Percentiles rank a stretch among this genome's conserved stretches.
These are phyloP conservation scores for Etheostoma perlongum DNA, from an alignment of 2,797 vertebrate species.

Conservation along the genomic window DNA sequence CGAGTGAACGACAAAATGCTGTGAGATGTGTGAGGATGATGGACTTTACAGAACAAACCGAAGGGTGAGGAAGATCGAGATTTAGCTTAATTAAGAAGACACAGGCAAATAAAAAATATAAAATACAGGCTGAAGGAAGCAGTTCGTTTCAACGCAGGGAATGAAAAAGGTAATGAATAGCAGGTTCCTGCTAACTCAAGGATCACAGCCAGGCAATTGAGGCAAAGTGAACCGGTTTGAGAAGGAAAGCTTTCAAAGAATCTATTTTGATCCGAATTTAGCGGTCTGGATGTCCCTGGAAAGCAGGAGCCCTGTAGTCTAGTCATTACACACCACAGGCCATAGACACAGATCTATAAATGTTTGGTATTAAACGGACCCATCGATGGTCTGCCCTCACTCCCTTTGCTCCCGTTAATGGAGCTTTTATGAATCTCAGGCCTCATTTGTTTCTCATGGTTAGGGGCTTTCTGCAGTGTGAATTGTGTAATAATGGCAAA, in stretches of 20 bases:
- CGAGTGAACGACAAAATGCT: conserved; percentile 20
- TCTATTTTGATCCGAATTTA: conserved; percentile 70
- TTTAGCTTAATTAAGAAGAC: conserved; percentile 46
- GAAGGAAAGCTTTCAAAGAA: conserved; percentile 39
- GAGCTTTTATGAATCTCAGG: conserved; percentile 84
- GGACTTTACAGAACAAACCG: conserved; percentile 5
- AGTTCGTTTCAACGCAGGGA: background rate
- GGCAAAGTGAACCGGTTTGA: conserved; percentile 39
- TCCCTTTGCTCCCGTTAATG: conserved; percentile 77
- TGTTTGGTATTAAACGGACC: conserved; percentile 79
- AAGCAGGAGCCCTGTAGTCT: conserved; percentile 57
- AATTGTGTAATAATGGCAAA: conserved; percentile 85
- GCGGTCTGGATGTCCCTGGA: conserved; percentile 56
- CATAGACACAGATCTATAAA: conserved; percentile 75
- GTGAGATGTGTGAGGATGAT: conserved; percentile 25
- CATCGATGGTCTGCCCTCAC: conserved; percentile 75
- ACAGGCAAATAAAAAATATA: conserved; percentile 13
- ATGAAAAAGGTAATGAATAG: conserved; percentile 15
- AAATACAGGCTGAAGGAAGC: conserved; percentile 1
- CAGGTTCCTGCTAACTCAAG: conserved; percentile 7
- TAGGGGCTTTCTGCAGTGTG: conserved; percentile 78
- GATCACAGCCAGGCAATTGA: conserved; percentile 1
- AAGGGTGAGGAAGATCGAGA: background rate
- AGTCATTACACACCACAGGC: conserved; percentile 72
- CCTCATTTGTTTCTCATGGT: conserved; percentile 84